Base-by-base conservation (phyloP, 2,888 invertebrate genomes). In the Ferdinandea cuprea region DNA sequence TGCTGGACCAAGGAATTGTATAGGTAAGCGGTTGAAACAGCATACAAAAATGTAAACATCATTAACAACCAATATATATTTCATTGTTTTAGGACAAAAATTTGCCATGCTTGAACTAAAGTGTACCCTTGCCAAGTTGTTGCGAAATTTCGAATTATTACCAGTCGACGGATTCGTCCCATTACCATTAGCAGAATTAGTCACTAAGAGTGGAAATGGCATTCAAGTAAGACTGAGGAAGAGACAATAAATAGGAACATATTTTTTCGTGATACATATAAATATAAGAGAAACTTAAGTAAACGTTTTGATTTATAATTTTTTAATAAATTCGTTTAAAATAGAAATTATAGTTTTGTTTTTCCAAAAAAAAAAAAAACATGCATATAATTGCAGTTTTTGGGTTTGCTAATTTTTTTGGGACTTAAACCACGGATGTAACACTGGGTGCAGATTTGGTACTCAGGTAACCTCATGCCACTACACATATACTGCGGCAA, bases 31-130 rank as follows among this genome's bases (percentile, higher is more conserved):
- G n/a, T 9, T n/a, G n/a, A n/a, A n/a, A n/a, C n/a, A n/a, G n/a
- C n/a, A n/a, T n/a, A n/a, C n/a, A n/a, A n/a, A n/a, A n/a, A n/a
- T n/a, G n/a, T n/a, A n/a, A n/a, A n/a, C n/a, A n/a, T n/a, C n/a
- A n/a, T n/a, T n/a, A n/a, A n/a, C n/a, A n/a, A n/a, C n/a, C n/a
- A n/a, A n/a, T n/a, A n/a, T n/a, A n/a, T n/a, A 17, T 5, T 15
- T 44, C 7, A 15, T 48, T 30, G 25, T 32, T 78, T 0, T 28
- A 90, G 90, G 91, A 17, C 91, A 91, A 88, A 91, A 89, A 85
- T 91, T 90, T 72, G 91, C 91, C 56, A 90, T 91, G 89, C 68
- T 90, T 52, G 91, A 91, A 72, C 74, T 91, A 15, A 91, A 91
- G 85, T 87, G 87, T 17, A 79, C 88, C 1, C 58, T 91, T 1